Conservation (phyloP, 1,140 invertebrate genomes). For the Platyura marginata region DNA sequence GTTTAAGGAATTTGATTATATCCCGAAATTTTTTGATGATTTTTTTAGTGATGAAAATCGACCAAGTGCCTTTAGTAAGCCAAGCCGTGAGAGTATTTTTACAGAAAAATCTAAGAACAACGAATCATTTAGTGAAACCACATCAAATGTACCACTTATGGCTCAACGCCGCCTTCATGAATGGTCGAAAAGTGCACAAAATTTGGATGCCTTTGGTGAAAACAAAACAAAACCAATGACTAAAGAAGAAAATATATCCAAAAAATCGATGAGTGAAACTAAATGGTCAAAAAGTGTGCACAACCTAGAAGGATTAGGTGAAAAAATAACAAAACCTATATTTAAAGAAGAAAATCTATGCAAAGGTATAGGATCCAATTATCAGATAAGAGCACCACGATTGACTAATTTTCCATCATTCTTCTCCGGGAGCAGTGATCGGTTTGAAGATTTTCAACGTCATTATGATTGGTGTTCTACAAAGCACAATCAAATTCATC, state of each 20-base stretch:
- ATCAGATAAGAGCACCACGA: not conserved
- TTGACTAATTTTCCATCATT: not conserved
- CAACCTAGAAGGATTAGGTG: too few species aligned
- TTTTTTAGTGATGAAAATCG: not conserved
- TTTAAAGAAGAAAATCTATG: not conserved
- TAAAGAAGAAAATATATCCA: too few species aligned
- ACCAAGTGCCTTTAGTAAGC: not conserved
- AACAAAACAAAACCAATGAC: too few species aligned
- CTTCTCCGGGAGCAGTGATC: not conserved
- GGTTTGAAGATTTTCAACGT: not conserved
- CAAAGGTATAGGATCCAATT: not conserved
- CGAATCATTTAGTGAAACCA: not conserved
- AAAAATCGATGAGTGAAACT: too few species aligned
- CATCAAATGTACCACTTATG: not conserved
- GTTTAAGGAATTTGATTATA: not conserved
- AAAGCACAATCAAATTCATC: constrained; percentile 6
- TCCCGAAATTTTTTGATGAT: not conserved
- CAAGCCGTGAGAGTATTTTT: not conserved
- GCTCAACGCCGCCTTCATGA: not conserved
- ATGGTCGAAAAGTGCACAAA: not conserved
- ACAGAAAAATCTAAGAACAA: too few species aligned
- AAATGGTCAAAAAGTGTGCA: too few species aligned
- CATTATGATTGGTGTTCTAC: not conserved
- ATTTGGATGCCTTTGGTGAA: too few species aligned
- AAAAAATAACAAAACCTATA: not conserved